Evolutionary conservation across 2,797 vertebrate genomes (phyloP), one percentile per base, ranked within the genome.

Genomic region (Eulemur coronatus): DNA sequence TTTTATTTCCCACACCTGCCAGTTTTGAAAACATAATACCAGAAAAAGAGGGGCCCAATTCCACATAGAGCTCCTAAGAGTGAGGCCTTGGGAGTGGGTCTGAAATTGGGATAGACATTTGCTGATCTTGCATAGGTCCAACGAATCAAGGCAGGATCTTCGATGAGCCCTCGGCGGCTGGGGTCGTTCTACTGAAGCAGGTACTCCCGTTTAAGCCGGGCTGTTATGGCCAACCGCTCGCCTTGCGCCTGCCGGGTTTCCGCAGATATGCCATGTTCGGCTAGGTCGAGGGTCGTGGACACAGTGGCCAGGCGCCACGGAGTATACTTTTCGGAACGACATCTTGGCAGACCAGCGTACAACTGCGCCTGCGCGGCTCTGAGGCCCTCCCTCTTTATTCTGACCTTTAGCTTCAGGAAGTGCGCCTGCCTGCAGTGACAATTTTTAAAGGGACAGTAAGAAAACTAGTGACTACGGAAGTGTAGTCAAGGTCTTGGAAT

Each of bases 81-180:
- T 4, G 99, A 99, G 0, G 98, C 99, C 98, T 98, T 99, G 2
- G 98, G 94, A 0, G 99, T 99, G 22, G 99, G 57, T 59, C 57
- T 59, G 57, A 59, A 11, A 59, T 26, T 28, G 57, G 26, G 57
- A 4, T 59, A 28, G 57, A 59, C 57, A 28, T 59, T 59, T 59
- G 57, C 57, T 59, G 57, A 59, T 59, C 10, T 28, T 59, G 57
- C 26, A 59, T 26, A 59, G 26, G 24, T 59, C 55, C 55, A 57
- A 26, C 24, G 9, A 26, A 24, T 28, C 9, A 59, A 28, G 57
- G 11, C 24, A 26, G 57, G 57, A 59, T 28, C 57, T 59, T 12
- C 57, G 57, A 59, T 12, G 57, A 59, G 24, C 57, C 57, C 24
- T 28, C 10, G 26, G 57, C 57, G 57, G 57, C 26, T 28, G 57